Percentiles rank a stretch among this genome's conserved stretches.
These are phyloP conservation scores for Aegithalos caudatus DNA, from an alignment of 2,113 vertebrate species.

Conservation along the genomic window DNA sequence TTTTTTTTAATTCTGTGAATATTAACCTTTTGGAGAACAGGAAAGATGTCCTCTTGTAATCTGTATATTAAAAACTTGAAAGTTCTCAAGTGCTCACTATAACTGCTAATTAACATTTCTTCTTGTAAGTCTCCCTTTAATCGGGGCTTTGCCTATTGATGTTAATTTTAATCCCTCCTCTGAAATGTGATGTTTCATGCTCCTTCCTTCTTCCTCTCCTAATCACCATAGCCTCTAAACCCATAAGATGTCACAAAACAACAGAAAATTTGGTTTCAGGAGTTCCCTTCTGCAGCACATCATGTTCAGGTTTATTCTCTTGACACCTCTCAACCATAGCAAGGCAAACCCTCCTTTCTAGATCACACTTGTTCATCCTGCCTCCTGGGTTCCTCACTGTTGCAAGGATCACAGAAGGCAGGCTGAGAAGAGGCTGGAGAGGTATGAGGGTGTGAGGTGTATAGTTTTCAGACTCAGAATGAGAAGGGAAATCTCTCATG, in stretches of 20 bases:
- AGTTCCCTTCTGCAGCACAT: not conserved
- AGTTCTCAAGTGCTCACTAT: not conserved
- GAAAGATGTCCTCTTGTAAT: not conserved
- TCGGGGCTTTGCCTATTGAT: not conserved
- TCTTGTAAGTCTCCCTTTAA: not conserved
- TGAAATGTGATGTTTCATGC: not conserved
- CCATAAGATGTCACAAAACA: not conserved
- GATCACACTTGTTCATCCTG: not conserved
- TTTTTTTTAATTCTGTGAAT: not conserved
- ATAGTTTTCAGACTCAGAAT: not conserved
- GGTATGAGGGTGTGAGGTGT: accelerated
- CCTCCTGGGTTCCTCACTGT: not conserved
- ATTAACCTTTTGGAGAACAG: not conserved
- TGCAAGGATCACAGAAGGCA: not conserved
- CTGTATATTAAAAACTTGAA: not conserved
- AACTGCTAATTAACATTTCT: not conserved
- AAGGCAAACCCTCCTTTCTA: not conserved
- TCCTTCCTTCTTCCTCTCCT: not conserved
- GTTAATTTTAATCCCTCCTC: not conserved
- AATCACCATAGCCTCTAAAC: not conserved
- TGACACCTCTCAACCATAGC: not conserved
- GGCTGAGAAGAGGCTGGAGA: not conserved
- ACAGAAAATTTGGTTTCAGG: not conserved
- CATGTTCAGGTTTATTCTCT: not conserved
- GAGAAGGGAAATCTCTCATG: not conserved